Percentiles rank a stretch among this genome's conserved stretches.
These are phyloP conservation scores for Tachina grossa DNA, from an alignment of 2,888 invertebrate genomes.

Conservation along the genomic window DNA sequence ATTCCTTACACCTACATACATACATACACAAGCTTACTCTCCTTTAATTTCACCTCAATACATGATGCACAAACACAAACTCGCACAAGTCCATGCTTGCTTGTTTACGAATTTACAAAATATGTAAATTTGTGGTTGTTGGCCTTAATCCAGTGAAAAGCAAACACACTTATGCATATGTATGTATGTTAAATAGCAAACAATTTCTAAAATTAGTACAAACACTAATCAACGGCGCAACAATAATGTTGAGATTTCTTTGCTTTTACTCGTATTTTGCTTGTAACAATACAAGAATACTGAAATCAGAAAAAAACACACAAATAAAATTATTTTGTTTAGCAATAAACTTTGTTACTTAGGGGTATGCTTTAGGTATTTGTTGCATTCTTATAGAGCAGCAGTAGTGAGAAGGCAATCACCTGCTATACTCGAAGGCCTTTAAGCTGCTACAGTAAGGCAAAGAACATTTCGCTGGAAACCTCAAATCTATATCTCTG, in stretches of 20 bases:
- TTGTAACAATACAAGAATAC: not conserved
- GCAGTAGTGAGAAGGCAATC: too few relatives aligned
- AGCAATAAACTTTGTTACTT: not conserved
- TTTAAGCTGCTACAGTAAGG: too few relatives aligned
- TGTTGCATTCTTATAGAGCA: too few relatives aligned
- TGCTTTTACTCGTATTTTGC: not conserved
- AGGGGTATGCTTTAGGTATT: too few relatives aligned
- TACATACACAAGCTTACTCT: not conserved
- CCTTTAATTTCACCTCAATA: not conserved
- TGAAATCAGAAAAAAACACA: not conserved
- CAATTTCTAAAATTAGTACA: conserved; percentile 31
- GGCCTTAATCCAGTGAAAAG: conserved; percentile 59
- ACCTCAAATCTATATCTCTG: too few relatives aligned
- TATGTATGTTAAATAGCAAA: conserved; percentile 34
- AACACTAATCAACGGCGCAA: conserved; percentile 34
- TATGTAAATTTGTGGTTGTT: conserved; percentile 51
- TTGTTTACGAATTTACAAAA: conserved; percentile 47
- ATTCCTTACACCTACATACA: not conserved
- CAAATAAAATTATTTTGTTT: conserved; percentile 1
- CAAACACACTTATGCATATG: conserved; percentile 3
- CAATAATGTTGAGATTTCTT: not conserved
- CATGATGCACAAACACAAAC: not conserved
- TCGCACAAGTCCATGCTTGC: conserved; percentile 3
- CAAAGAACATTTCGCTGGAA: too few relatives aligned
- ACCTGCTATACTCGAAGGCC: too few relatives aligned